These are phyloP conservation scores for Electrona antarctica DNA, from an alignment of 2,113 vertebrate genomes.

Conservation along the genomic window DNA sequence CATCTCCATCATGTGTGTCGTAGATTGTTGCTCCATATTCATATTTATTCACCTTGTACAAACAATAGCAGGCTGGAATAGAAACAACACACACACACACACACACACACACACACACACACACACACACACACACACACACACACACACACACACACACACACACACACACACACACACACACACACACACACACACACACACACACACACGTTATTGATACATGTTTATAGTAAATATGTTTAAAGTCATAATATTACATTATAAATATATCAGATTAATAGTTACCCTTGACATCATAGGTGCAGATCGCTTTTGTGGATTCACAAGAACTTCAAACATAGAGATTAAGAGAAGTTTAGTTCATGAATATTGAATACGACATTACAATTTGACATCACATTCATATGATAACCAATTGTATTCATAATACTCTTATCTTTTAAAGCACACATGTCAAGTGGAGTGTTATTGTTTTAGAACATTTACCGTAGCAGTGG, in stretches of 20 bases:
- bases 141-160: no score
- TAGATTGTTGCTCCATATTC: conserved; percentile 74
- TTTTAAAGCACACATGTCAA: not conserved
- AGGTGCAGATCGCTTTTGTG: conserved; percentile 26
- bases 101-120: no score
- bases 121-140: no score
- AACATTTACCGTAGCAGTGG: not conserved
- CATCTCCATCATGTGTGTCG: conserved; percentile 81
- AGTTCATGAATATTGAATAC: not conserved
- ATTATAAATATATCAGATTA: not conserved
- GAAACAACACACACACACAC: no score
- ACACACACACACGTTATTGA: not conserved
- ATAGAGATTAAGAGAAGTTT: not conserved
- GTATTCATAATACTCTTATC: not conserved
- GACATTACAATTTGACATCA: not conserved
- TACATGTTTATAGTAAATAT: not conserved
- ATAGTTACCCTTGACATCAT: conserved; percentile 45
- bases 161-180: not conserved
- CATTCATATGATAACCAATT: not conserved
- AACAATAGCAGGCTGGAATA: conserved; percentile 82
- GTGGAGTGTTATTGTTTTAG: not conserved
- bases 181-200: no score
- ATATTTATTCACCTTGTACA: conserved; percentile 71
- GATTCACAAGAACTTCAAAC: conserved; percentile 67
- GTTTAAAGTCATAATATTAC: not conserved